These are phyloP conservation scores for Odontamblyopus rebecca DNA, from an alignment of 2,797 vertebrate genomes.

Conservation along the genomic window DNA sequence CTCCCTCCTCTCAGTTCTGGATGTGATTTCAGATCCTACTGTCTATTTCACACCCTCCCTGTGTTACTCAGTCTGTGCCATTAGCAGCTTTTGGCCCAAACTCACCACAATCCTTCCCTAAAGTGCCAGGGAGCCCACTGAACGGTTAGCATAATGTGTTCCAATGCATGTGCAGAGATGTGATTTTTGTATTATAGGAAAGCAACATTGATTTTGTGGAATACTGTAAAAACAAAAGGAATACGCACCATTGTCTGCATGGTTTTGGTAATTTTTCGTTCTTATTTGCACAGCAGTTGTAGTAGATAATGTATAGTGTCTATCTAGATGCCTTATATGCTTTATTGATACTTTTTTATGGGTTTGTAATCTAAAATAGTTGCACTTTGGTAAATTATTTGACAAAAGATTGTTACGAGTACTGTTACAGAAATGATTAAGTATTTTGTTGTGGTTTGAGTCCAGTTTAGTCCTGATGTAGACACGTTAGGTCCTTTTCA, in stretches of 20 bases:
- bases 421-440: no score
- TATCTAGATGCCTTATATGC: neutral
- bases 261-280: neutral
- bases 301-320: no score
- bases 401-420: no score
- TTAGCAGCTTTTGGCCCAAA: slow-evolving; percentile 67
- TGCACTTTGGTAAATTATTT: no score
- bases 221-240: neutral
- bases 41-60: slow-evolving; percentile 51
- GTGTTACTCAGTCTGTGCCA: slow-evolving; percentile 60
- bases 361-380: no score
- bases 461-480: neutral
- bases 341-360: neutral
- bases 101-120: slow-evolving; percentile 58
- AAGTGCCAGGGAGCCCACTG: slow-evolving; percentile 53
- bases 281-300: neutral
- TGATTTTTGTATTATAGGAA: neutral
- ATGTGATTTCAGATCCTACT: slow-evolving; percentile 7
- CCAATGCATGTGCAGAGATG: neutral
- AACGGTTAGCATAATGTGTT: slow-evolving; percentile 41
- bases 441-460: neutral
- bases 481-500: neutral
- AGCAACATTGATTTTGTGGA: no score
- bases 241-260: neutral
- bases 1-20: slow-evolving; percentile 24